These are phyloP conservation scores for Sebastes oblongus DNA, from an alignment of 2,797 vertebrate genomes.

Conservation along the genomic window DNA sequence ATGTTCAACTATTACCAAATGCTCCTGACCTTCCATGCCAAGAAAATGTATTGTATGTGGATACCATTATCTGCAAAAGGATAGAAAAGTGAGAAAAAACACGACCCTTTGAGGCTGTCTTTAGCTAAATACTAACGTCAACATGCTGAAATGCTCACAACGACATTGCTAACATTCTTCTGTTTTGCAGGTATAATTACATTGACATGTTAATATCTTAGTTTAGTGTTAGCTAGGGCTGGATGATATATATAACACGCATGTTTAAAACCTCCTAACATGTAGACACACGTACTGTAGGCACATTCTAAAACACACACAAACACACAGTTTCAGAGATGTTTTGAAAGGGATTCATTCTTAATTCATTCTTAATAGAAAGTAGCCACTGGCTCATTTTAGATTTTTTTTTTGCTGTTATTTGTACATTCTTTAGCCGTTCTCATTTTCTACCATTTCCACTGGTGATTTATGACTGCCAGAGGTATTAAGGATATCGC, in stretches of 20 bases:
- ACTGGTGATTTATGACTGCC: conserved; percentile 64
- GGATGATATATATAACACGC: too few relatives aligned
- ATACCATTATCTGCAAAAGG: neutral
- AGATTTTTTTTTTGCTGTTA: neutral
- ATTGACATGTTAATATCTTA: neutral
- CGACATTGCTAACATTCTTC: neutral
- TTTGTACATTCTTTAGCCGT: conserved; percentile 27
- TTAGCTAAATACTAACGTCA: neutral
- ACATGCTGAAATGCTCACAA: neutral
- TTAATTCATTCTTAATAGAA: conserved; percentile 14
- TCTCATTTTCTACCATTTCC: conserved; percentile 34
- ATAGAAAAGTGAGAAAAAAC: neutral
- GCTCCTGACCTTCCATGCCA: conserved; percentile 18
- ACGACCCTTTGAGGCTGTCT: neutral
- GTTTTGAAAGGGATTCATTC: conserved; percentile 1
- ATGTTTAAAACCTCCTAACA: neutral
- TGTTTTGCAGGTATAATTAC: neutral
- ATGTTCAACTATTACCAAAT: neutral
- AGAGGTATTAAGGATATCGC: conserved; percentile 28
- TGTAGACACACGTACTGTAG: neutral
- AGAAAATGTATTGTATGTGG: conserved; percentile 2
- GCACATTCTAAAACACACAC: neutral
- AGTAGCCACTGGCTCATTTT: neutral
- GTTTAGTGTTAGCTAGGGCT: neutral
- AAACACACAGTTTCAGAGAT: neutral